Percentiles rank a stretch among this genome's conserved stretches.
Conservation (phyloP, 2,888 invertebrate genomes). For the Andrena camellia region DNA sequence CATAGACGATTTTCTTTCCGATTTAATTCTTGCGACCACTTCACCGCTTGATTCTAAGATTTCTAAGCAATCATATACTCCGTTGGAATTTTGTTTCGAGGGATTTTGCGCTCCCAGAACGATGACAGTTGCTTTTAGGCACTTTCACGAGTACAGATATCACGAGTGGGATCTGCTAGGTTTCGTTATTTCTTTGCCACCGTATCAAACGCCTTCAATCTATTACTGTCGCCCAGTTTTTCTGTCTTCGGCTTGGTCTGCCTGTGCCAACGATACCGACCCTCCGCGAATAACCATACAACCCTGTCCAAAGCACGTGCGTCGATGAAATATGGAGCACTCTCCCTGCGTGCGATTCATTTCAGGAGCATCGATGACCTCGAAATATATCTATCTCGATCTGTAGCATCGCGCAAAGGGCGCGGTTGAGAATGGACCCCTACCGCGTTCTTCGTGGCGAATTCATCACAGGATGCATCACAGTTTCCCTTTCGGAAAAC, state of each 20-base stretch:
- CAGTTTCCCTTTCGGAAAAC: not conserved
- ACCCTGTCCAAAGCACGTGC: constrained; percentile 25
- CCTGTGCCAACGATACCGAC: not conserved
- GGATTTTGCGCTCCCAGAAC: not conserved
- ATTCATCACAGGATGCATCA: not conserved
- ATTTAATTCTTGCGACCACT: no score
- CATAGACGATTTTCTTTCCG: no score
- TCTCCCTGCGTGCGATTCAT: not conserved
- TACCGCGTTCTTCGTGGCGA: not conserved
- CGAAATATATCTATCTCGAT: constrained; percentile 9
- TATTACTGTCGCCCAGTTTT: not conserved
- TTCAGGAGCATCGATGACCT: not conserved
- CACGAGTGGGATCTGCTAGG: not conserved
- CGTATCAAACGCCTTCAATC: not conserved
- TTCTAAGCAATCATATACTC: no score
- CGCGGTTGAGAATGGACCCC: not conserved
- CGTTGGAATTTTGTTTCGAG: not conserved
- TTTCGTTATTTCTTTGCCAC: not conserved
- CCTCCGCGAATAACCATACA: constrained; percentile 8
- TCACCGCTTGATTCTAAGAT: no score
- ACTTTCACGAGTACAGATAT: not conserved
- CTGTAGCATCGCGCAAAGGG: not conserved
- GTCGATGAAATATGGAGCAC: constrained; percentile 17
- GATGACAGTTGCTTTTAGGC: not conserved
- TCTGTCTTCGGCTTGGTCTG: constrained; percentile 1